These are phyloP conservation scores for Sialis fuliginosa DNA, from an alignment of 2,888 invertebrate genomes.

Conservation along the genomic window DNA sequence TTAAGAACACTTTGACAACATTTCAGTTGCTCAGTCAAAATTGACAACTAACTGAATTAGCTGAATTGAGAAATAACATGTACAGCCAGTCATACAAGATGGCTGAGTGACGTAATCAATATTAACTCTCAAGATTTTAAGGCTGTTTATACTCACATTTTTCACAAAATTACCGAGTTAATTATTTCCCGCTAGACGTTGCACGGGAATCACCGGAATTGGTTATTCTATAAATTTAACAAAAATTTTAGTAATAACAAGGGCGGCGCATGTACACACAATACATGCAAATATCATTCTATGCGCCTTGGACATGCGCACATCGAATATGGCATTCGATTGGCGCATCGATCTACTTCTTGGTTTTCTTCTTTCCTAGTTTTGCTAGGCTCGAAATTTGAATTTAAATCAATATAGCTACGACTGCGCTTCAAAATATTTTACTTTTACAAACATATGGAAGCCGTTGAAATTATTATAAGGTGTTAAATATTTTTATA, in stretches of 20 bases:
- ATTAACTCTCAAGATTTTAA: conserved; percentile 16
- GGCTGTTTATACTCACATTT: conserved; percentile 10
- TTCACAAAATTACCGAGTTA: not conserved
- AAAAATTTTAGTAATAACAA: conserved; percentile 4
- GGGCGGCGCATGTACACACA: conserved; percentile 4
- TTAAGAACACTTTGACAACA: conserved; percentile 3
- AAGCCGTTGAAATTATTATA: not conserved
- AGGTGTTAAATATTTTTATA: no score
- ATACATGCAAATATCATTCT: conserved; percentile 4
- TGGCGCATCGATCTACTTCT: not conserved
- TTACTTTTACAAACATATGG: not conserved
- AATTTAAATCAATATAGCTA: not conserved
- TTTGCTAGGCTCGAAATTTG: conserved; percentile 2
- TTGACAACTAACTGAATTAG: conserved; percentile 1
- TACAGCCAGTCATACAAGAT: conserved; percentile 24
- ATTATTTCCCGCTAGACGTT: no score
- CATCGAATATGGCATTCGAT: not conserved
- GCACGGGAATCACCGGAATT: not conserved
- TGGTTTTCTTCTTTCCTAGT: not conserved
- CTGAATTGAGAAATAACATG: conserved; percentile 9
- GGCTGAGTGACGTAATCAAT: conserved; percentile 27
- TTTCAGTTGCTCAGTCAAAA: conserved; percentile 3
- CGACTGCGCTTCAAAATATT: not conserved
- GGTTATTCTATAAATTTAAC: conserved; percentile 1
- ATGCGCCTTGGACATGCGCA: conserved; percentile 1